These are phyloP conservation scores for Acrossocheilus fasciatus DNA, from an alignment of 2,797 vertebrate species.

Conservation along the genomic window DNA sequence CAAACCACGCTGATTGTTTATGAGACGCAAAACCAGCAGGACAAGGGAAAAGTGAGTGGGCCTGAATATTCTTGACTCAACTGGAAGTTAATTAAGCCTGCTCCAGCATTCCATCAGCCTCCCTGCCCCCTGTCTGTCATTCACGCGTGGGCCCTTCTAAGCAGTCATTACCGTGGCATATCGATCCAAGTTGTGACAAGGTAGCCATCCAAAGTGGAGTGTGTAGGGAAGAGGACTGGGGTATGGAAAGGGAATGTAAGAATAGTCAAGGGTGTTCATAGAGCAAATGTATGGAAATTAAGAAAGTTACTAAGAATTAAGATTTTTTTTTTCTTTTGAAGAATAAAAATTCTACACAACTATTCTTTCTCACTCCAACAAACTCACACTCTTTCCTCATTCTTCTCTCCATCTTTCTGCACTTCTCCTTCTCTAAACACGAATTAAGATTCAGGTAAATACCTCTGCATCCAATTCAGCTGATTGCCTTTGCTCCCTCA, in stretches of 20 bases:
- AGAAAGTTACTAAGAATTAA: not conserved
- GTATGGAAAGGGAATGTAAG: constrained; percentile 35
- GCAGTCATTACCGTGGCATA: constrained; percentile 72
- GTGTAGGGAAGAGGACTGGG: constrained; percentile 43
- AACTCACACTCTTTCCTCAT: not conserved
- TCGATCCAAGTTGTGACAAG: constrained; percentile 72
- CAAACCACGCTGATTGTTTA: not conserved
- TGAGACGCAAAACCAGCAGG: constrained; percentile 20
- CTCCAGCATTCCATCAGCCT: constrained; percentile 73
- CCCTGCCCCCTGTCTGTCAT: constrained; percentile 69
- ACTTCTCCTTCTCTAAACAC: constrained; percentile 56
- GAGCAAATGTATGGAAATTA: not conserved
- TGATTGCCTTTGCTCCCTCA: constrained; percentile 74
- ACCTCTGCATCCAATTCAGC: constrained; percentile 65
- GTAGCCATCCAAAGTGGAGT: constrained; percentile 60
- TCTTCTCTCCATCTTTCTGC: constrained; percentile 2
- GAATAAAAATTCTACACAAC: not conserved
- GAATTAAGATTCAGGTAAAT: constrained; percentile 79
- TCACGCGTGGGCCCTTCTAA: constrained; percentile 71
- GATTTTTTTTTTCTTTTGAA: not conserved
- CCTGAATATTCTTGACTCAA: constrained; percentile 69
- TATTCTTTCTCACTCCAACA: constrained; percentile 13
- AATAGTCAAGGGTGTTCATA: constrained; percentile 6
- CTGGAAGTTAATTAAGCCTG: constrained; percentile 78
- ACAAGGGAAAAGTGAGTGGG: constrained; percentile 52